Conservation (phyloP, 1,140 invertebrate genomes). For the Heterodera schachtii region DNA sequence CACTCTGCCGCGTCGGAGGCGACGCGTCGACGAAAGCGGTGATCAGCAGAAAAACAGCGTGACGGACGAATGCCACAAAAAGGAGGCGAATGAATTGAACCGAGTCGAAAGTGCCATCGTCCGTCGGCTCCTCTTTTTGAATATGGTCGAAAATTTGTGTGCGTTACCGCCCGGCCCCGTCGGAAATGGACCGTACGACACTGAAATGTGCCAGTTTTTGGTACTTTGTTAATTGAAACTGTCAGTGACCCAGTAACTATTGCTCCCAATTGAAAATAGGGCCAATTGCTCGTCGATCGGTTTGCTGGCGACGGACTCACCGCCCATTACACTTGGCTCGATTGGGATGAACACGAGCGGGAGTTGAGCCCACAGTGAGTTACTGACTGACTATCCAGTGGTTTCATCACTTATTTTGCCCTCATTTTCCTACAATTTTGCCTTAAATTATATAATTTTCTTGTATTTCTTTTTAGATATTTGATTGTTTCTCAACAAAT, state of each 20-base stretch:
- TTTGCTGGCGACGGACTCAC: conserved; percentile 27
- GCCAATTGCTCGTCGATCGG: conserved; percentile 22
- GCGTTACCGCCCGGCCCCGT: conserved; percentile 66
- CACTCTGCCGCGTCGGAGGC: conserved; percentile 18
- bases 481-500: conserved; percentile 5
- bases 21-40: conserved; percentile 10
- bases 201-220: conserved; percentile 27
- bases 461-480: conserved; percentile 3
- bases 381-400: no score
- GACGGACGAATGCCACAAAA: not conserved
- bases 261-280: not conserved
- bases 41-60: conserved; percentile 2
- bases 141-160: conserved; percentile 40
- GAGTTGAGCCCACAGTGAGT: conserved; percentile 29
- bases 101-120: conserved; percentile 16
- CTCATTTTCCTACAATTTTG: no score
- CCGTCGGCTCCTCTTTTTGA: conserved; percentile 31
- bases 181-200: conserved; percentile 19
- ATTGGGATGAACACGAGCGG: conserved; percentile 26
- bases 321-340: conserved; percentile 21
- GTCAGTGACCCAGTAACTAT: no score
- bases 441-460: not conserved
- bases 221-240: conserved; percentile 16
- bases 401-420: no score
- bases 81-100: not conserved